phyloP scores from a whole-genome alignment of 2,113 vertebrate species.

The Puma concolor region DNA sequence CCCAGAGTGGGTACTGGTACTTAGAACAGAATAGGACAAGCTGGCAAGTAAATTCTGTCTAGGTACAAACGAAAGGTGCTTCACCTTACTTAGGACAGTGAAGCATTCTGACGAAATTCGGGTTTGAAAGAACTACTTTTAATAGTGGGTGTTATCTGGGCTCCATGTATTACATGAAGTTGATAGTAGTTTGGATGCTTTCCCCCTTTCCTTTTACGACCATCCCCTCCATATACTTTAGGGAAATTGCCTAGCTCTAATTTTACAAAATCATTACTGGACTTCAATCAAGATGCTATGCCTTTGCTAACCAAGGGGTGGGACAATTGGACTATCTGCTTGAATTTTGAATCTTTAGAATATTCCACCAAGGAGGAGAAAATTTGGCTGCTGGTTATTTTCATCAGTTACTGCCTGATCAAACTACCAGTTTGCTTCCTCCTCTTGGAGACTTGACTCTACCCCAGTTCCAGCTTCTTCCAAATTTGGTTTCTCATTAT shows the following conservation, averaged over 20 bases:
- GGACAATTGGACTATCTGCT: background rate
- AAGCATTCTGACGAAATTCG: background rate
- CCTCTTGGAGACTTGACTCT: background rate
- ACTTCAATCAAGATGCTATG: background rate
- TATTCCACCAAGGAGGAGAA: background rate
- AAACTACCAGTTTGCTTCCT: background rate
- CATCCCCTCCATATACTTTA: background rate
- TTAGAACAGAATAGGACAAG: background rate
- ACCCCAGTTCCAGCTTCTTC: background rate
- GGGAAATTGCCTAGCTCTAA: background rate
- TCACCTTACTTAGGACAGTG: background rate
- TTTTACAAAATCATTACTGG: background rate
- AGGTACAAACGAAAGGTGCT: background rate
- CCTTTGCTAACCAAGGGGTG: background rate
- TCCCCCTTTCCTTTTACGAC: background rate
- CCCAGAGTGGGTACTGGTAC: background rate
- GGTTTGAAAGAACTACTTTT: background rate
- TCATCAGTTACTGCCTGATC: background rate
- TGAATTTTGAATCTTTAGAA: background rate
- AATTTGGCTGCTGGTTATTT: background rate
- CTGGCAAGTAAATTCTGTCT: background rate
- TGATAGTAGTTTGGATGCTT: background rate
- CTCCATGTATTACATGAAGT: background rate
- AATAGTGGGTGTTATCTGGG: background rate
- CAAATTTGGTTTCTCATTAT: background rate